These are phyloP conservation scores for Hypomecis atomaria DNA, from an alignment of 2,888 invertebrate species.

Conservation along the genomic window DNA sequence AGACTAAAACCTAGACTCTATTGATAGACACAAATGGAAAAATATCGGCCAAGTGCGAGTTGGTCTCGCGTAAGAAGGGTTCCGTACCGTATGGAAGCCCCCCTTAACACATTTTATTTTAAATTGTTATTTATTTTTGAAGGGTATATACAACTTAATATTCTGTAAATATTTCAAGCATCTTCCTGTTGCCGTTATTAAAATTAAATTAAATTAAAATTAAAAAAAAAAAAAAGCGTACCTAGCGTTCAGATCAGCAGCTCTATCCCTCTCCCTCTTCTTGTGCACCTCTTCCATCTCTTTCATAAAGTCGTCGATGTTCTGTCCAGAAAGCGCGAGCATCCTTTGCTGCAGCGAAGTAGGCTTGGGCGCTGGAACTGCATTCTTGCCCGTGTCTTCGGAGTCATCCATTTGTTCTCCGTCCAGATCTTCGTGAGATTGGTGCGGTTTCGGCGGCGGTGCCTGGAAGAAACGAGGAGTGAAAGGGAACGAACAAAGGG, in stretches of 20 bases:
- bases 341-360: slow-evolving; percentile 93
- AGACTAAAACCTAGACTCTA: too few species aligned
- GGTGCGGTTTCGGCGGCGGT: slow-evolving; percentile 26
- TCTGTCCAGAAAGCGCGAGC: slow-evolving; percentile 95
- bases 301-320: slow-evolving; percentile 96
- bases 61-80: too few species aligned
- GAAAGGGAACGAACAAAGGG: background rate
- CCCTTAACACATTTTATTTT: too few species aligned
- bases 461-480: slow-evolving; percentile 23
- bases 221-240: slow-evolving; percentile 35
- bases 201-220: background rate
- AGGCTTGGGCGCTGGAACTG: slow-evolving; percentile 88
- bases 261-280: slow-evolving; percentile 88
- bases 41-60: too few species aligned
- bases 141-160: too few species aligned
- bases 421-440: slow-evolving; percentile 53
- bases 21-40: too few species aligned
- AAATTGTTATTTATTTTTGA: too few species aligned
- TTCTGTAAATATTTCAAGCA: too few species aligned
- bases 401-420: slow-evolving; percentile 64
- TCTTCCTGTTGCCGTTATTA: too few species aligned
- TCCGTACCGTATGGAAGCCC: too few species aligned
- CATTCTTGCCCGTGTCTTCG: slow-evolving; percentile 63
- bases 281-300: slow-evolving; percentile 95
- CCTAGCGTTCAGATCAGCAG: slow-evolving; percentile 85